Conservation (phyloP, 2,888 invertebrate species). For the Hypomecis atomaria region DNA sequence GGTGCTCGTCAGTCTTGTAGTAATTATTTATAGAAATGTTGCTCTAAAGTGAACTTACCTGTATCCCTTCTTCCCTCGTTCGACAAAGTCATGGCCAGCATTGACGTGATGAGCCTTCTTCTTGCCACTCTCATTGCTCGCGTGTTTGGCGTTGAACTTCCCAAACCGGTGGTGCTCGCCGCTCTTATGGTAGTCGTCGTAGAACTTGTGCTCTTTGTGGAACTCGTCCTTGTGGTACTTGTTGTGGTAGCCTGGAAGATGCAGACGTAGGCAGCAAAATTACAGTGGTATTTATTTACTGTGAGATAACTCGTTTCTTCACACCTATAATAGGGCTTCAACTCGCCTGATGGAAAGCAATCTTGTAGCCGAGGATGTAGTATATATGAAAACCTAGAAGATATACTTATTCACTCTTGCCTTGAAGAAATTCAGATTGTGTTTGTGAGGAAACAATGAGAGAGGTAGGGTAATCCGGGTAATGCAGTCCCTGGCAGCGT, state of each 20-base stretch:
- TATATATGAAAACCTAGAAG: too few relatives aligned
- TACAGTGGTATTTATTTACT: neutral
- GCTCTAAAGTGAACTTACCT: conserved; percentile 53
- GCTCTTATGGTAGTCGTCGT: conserved; percentile 89
- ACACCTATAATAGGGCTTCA: too few relatives aligned
- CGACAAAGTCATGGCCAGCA: conserved; percentile 85
- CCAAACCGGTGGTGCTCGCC: conserved; percentile 89
- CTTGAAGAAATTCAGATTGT: too few relatives aligned
- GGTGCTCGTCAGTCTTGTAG: too few relatives aligned
- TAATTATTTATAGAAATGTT: neutral
- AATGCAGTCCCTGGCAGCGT: too few relatives aligned
- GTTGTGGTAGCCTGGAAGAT: conserved; percentile 87
- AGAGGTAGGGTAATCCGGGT: too few relatives aligned
- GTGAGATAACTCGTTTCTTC: too few relatives aligned
- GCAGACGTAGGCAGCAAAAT: neutral
- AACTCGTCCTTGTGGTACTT: conserved; percentile 92
- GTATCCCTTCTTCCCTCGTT: conserved; percentile 87
- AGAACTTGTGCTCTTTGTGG: conserved; percentile 91
- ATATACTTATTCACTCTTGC: too few relatives aligned
- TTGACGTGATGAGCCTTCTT: conserved; percentile 88
- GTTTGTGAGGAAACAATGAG: too few relatives aligned
- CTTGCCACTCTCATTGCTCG: conserved; percentile 86
- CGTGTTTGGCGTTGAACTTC: conserved; percentile 87
- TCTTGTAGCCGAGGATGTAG: too few relatives aligned
- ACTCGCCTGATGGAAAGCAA: too few relatives aligned